Conservation (phyloP, 2,797 vertebrate genomes). For the Sphenodon punctatus region DNA sequence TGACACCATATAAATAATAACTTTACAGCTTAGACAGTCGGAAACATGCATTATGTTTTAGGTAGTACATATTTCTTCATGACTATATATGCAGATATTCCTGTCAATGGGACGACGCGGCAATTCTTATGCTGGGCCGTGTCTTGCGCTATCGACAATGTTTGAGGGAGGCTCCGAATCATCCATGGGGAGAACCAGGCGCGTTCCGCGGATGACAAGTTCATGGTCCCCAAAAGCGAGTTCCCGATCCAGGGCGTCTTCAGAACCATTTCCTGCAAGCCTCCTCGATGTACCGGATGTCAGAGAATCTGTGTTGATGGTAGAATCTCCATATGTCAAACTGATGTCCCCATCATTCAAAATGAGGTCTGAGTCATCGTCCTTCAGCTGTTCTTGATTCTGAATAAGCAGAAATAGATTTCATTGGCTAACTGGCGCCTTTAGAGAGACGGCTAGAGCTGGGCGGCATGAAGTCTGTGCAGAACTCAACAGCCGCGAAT, state of each 20-base stretch:
- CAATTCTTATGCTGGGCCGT: slow-evolving; percentile 74
- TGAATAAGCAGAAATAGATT: slow-evolving; percentile 55
- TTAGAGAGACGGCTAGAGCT: accelerated
- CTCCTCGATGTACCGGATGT: slow-evolving; percentile 67
- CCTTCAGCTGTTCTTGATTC: slow-evolving; percentile 94
- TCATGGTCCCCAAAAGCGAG: slow-evolving; percentile 89
- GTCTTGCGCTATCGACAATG: slow-evolving; percentile 77
- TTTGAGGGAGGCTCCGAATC: slow-evolving; percentile 89
- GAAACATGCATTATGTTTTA: slow-evolving; percentile 82
- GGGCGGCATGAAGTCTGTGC: neutral
- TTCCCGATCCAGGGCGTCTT: slow-evolving; percentile 87
- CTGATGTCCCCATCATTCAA: slow-evolving; percentile 92
- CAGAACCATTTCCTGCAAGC: slow-evolving; percentile 73
- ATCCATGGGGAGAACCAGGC: slow-evolving; percentile 95
- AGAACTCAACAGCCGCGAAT: neutral
- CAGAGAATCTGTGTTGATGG: slow-evolving; percentile 83
- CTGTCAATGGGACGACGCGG: slow-evolving; percentile 59
- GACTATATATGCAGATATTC: slow-evolving; percentile 75
- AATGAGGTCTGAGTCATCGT: slow-evolving; percentile 96
- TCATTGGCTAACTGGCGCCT: accelerated
- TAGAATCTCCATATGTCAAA: slow-evolving; percentile 91
- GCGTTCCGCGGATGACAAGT: slow-evolving; percentile 92
- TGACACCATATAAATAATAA: slow-evolving; percentile 80
- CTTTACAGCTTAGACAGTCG: slow-evolving; percentile 81
- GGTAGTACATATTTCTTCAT: slow-evolving; percentile 77